Percentiles rank a stretch among this genome's conserved stretches.
Conservation (phyloP, 1,140 invertebrate species). For the Drosophila tani region DNA sequence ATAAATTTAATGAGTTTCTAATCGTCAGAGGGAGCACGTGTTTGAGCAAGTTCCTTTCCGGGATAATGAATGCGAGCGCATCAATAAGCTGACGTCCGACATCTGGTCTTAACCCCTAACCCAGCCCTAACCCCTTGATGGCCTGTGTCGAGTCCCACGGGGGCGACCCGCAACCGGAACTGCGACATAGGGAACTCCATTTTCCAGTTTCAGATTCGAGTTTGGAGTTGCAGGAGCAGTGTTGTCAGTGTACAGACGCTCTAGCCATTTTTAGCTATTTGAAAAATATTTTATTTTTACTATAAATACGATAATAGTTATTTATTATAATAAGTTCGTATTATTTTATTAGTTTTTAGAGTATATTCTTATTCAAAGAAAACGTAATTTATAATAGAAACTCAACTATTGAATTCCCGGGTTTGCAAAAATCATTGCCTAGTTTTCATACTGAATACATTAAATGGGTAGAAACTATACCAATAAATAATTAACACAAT, state of each 20-base stretch:
- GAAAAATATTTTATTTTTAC: no score
- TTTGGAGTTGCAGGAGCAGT: slow-evolving; percentile 18
- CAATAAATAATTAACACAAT: neutral
- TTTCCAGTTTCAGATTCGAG: slow-evolving; percentile 1
- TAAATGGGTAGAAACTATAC: no score
- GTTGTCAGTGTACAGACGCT: neutral
- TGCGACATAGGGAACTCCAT: slow-evolving; percentile 31
- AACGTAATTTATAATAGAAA: no score
- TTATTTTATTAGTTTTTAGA: no score
- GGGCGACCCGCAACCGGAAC: slow-evolving; percentile 45
- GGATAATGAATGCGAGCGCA: slow-evolving; percentile 69
- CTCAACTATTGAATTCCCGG: neutral
- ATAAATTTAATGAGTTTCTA: slow-evolving; percentile 84
- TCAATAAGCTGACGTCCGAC: slow-evolving; percentile 58
- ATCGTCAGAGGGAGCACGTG: slow-evolving; percentile 73
- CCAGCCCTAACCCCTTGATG: slow-evolving; percentile 66
- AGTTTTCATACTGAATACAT: no score
- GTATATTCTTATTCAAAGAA: neutral
- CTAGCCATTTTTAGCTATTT: neutral
- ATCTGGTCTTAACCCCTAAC: slow-evolving; percentile 46
- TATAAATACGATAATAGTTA: neutral
- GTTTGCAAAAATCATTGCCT: neutral
- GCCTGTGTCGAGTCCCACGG: slow-evolving; percentile 43
- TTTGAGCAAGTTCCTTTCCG: slow-evolving; percentile 32
- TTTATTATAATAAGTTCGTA: no score